Percentiles rank a stretch among this genome's conserved stretches.
phyloP scores from a whole-genome alignment of 2,113 vertebrate genomes.

The Tiliqua scincoides region DNA sequence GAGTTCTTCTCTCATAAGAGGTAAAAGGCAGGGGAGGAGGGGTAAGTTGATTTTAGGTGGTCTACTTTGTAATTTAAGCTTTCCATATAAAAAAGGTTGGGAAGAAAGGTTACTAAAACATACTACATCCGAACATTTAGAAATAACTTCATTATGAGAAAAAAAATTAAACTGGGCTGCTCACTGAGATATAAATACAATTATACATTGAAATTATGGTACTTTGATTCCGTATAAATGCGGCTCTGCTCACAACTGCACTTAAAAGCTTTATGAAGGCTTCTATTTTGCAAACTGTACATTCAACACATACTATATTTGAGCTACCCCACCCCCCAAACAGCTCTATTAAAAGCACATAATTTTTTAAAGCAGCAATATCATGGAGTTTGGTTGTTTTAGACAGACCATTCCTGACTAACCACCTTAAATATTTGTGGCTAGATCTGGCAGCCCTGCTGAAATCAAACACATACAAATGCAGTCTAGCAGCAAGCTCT shows the following conservation, averaged over 20 bases:
- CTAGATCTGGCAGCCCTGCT: constrained; percentile 80
- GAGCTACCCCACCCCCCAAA: constrained; percentile 41
- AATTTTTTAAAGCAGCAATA: constrained; percentile 64
- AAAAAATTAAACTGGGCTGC: constrained; percentile 38
- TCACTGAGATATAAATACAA: constrained; percentile 54
- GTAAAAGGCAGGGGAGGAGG: not conserved
- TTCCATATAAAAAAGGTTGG: constrained; percentile 1
- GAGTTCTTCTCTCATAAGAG: not conserved
- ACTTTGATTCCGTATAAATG: constrained; percentile 33
- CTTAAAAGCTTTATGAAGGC: constrained; percentile 54
- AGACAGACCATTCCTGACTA: constrained; percentile 78
- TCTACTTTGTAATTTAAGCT: not conserved
- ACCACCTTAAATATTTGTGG: constrained; percentile 94
- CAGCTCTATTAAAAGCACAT: constrained; percentile 53
- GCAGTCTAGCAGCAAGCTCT: constrained; percentile 71
- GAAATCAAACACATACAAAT: constrained; percentile 79
- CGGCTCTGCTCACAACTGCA: constrained; percentile 42
- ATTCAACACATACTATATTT: constrained; percentile 62
- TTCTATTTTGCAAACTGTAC: constrained; percentile 50
- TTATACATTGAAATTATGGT: constrained; percentile 44
- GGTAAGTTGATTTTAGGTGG: constrained; percentile 31
- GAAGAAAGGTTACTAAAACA: constrained; percentile 28
- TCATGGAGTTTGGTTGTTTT: constrained; percentile 59
- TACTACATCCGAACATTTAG: constrained; percentile 29
- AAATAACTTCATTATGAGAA: constrained; percentile 30